Evolutionary conservation across 2,797 vertebrate species (phyloP), one percentile per base, ranked within the genome.

Genomic region (Parauchenoglanis punctatus): DNA sequence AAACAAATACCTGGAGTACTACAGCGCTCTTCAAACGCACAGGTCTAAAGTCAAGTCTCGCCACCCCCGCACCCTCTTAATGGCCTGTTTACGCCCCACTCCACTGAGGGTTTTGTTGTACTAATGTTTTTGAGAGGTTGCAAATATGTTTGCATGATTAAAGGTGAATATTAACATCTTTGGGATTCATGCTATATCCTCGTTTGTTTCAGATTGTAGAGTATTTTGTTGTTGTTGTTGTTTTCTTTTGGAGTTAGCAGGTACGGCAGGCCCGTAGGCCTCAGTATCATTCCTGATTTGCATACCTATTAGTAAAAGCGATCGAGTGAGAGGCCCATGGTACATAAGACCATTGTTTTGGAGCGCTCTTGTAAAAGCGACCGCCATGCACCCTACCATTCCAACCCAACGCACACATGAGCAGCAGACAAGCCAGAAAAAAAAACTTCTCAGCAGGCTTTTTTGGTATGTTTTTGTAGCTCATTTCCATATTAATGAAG

Each of bases 201-300:
- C 84, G 63, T 65, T 83, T 28, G 67, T 85, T 59, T 88, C 46
- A 35, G 31, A 46, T 25, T 68, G 59, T 68, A 3, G 52, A 85
- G 72, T 82, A 31, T 85, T 49, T 44, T 85, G 10, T 52, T 13
- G 13, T 13, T 13, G 0, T 20, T 12, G n/a, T 52, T 12, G 6
- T 1, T 44, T 67, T 28, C 76, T 54, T 28, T 88, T 65, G n/a
- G 59, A 78, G 46, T 81, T 75, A n/a, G 56, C 61, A 65, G 78
- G 31, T 87, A 61, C 80, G 61, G 77, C 59, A 83, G 54, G 83
- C 70, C 76, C 31, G 58, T 23, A 23, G n/a, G 77, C 85, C 28
- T 85, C 59, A 17, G 89, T 91, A 89, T 92, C 90, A 90, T 90
- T 89, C 88, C 90, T 90, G 89, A 91, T 92, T 90, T 92, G 89